Percentiles rank a stretch among this genome's conserved stretches.
Conservation (phyloP, 2,113 vertebrate species). For the Colinus virginianus region DNA sequence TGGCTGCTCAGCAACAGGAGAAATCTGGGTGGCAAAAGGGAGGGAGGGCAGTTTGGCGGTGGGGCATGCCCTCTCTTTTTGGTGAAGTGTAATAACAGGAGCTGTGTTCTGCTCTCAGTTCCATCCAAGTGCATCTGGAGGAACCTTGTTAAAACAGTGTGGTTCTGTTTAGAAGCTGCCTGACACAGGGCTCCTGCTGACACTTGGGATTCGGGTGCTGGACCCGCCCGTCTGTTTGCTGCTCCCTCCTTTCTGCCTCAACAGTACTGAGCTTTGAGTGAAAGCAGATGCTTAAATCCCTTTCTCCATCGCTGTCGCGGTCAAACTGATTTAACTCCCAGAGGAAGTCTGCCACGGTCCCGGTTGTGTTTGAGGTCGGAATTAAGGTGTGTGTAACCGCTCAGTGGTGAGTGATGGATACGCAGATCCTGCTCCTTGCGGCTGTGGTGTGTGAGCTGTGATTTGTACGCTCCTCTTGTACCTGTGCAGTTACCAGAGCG, state of each 20-base stretch:
- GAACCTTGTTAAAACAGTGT: conserved; percentile 5
- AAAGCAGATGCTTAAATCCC: conserved; percentile 24
- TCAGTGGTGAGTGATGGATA: background rate
- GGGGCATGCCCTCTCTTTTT: background rate
- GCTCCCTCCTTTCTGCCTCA: background rate
- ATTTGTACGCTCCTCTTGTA: conserved; percentile 38
- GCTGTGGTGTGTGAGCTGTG: background rate
- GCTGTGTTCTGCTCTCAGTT: background rate
- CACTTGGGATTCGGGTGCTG: background rate
- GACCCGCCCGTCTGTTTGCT: background rate
- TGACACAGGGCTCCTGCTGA: background rate
- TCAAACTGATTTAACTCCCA: conserved; percentile 32
- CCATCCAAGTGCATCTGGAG: background rate
- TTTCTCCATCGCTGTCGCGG: background rate
- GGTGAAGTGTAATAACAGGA: background rate
- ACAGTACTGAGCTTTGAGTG: background rate
- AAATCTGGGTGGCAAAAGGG: background rate
- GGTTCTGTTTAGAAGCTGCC: background rate
- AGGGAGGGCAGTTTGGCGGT: background rate
- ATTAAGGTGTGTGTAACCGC: conserved; percentile 45
- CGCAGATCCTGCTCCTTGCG: conserved; percentile 23
- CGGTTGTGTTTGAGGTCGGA: conserved; percentile 28
- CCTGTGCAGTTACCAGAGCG: background rate
- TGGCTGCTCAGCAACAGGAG: background rate
- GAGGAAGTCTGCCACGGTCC: background rate